These are phyloP conservation scores for Oreochromis aureus DNA, from an alignment of 2,113 vertebrate species.

Conservation along the genomic window DNA sequence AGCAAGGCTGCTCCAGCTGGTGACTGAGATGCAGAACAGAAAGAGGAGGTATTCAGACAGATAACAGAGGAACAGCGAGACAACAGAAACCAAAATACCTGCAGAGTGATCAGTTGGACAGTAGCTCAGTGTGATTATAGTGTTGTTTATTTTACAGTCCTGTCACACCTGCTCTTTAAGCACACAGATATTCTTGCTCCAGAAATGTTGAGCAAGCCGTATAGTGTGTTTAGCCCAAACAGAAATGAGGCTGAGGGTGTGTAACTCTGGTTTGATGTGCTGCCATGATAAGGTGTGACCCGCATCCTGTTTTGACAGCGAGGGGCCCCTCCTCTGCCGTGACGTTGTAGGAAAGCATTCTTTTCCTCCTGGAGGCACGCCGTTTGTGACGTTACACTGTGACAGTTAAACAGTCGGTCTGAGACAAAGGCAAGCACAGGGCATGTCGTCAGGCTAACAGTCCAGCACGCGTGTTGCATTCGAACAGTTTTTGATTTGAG, in stretches of 20 bases:
- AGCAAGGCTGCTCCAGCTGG: neutral
- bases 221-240: slow-evolving; percentile 2
- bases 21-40: neutral
- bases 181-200: neutral
- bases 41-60: neutral
- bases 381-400: neutral
- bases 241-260: neutral
- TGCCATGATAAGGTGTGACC: slow-evolving; percentile 17
- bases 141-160: neutral
- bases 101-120: neutral
- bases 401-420: slow-evolving; percentile 35
- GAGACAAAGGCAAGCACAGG: neutral
- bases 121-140: neutral
- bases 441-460: neutral
- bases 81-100: neutral
- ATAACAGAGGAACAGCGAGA: neutral
- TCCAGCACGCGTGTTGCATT: neutral
- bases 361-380: neutral
- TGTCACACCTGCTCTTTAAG: neutral
- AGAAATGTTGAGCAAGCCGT: slow-evolving; percentile 2
- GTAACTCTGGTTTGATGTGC: slow-evolving; percentile 12
- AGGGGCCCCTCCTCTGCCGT: neutral
- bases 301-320: slow-evolving; percentile 54
- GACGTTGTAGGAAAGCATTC: slow-evolving; percentile 24
- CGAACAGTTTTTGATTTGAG: neutral